These are phyloP conservation scores for Temnothorax curvispinosus DNA, from an alignment of 1,140 invertebrate genomes.

Conservation along the genomic window DNA sequence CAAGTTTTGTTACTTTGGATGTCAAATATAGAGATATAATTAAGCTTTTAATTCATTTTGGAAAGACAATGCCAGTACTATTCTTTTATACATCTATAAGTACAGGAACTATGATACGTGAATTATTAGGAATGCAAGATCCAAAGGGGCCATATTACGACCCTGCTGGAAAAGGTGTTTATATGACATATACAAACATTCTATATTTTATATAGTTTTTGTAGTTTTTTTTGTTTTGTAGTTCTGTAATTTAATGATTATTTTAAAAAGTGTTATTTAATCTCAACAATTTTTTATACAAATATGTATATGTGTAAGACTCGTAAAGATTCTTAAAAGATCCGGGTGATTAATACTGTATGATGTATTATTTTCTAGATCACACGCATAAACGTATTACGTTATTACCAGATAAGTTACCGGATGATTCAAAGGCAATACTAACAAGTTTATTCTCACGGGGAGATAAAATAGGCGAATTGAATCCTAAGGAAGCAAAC, in stretches of 20 bases:
- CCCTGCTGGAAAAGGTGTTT: conserved; percentile 88
- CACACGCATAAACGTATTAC: conserved; percentile 91
- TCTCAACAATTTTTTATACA: background rate
- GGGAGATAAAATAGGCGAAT: conserved; percentile 88
- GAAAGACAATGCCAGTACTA: conserved; percentile 90
- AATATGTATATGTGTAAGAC: background rate
- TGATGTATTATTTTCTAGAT: conserved; percentile 81
- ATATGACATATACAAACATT: background rate
- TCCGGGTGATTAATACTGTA: background rate
- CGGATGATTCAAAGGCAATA: conserved; percentile 88
- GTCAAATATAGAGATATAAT: conserved; percentile 89
- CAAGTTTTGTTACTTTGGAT: conserved; percentile 86
- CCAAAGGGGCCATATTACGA: conserved; percentile 86
- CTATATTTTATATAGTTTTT: background rate
- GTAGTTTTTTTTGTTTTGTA: background rate
- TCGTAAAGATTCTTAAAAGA: background rate
- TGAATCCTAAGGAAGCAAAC: conserved; percentile 91
- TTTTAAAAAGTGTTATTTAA: background rate
- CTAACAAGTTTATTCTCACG: conserved; percentile 88
- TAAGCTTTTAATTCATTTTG: conserved; percentile 91
- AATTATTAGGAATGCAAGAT: conserved; percentile 87
- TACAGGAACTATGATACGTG: conserved; percentile 89
- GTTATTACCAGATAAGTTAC: conserved; percentile 90
- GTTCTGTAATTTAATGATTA: background rate
- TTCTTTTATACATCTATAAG: conserved; percentile 91